These are phyloP conservation scores for Chloropsis hardwickii DNA, from an alignment of 2,113 vertebrate species.

Conservation along the genomic window DNA sequence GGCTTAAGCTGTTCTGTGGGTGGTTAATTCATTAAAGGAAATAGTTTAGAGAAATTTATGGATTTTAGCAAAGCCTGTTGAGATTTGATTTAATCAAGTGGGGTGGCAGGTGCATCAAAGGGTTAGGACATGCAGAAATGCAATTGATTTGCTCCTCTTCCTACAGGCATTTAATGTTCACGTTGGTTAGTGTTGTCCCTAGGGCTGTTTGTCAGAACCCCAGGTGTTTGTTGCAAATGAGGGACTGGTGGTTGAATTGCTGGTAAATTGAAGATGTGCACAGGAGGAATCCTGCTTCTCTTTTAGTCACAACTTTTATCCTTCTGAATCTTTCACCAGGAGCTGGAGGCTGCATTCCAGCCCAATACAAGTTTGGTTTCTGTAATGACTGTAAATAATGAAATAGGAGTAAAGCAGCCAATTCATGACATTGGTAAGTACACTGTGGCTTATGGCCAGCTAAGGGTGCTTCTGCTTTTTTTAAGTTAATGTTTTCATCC, in stretches of 20 bases:
- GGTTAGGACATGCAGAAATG: background rate
- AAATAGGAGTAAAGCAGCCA: constrained; percentile 94
- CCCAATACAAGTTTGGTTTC: constrained; percentile 91
- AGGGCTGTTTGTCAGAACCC: background rate
- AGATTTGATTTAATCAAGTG: background rate
- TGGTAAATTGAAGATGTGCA: background rate
- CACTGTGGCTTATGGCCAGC: background rate
- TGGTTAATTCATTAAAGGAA: background rate
- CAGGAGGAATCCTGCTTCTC: background rate
- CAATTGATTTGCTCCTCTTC: background rate
- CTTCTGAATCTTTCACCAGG: constrained; percentile 66
- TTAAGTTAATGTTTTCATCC: background rate
- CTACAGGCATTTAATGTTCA: background rate
- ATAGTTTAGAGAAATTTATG: background rate
- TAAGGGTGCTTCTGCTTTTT: background rate
- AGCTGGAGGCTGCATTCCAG: constrained; percentile 83
- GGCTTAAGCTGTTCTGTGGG: background rate
- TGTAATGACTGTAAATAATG: constrained; percentile 94
- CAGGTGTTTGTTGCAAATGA: background rate
- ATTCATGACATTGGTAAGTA: constrained; percentile 88
- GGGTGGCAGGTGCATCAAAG: background rate
- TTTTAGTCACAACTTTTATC: background rate
- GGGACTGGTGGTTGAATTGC: background rate
- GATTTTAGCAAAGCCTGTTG: background rate
- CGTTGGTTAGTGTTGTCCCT: fast-evolving